Evolutionary conservation across 2,888 invertebrate species (phyloP).

Genomic region (Platycheirus rosarum): DNA sequence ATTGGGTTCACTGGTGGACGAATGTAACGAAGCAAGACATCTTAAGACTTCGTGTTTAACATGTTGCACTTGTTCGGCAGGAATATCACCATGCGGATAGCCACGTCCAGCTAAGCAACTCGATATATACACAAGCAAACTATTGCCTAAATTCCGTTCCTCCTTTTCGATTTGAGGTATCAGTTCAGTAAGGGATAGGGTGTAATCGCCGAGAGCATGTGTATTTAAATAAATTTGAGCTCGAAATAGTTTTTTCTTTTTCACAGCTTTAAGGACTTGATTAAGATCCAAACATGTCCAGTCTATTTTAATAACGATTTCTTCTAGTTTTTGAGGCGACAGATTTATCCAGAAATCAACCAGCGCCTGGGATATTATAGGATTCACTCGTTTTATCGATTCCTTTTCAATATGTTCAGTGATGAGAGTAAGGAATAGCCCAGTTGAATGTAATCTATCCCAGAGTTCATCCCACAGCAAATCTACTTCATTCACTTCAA

Average conservation of each 20-base stretch:
- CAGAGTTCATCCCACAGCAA: slow-evolving; percentile 86
- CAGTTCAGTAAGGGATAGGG: slow-evolving; percentile 88
- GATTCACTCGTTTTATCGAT: slow-evolving; percentile 85
- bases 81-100: slow-evolving; percentile 90
- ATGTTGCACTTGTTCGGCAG: slow-evolving; percentile 85
- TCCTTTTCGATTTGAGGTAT: slow-evolving; percentile 84
- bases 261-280: slow-evolving; percentile 84
- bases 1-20: slow-evolving; percentile 85
- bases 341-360: slow-evolving; percentile 87
- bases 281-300: slow-evolving; percentile 90
- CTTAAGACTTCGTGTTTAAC: slow-evolving; percentile 90
- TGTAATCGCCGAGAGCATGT: slow-evolving; percentile 89
- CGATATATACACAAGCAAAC: slow-evolving; percentile 92
- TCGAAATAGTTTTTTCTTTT: slow-evolving; percentile 80
- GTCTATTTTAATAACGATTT: slow-evolving; percentile 88
- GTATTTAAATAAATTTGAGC: slow-evolving; percentile 88
- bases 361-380: slow-evolving; percentile 88
- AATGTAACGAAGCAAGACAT: slow-evolving; percentile 88
- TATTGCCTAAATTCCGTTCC: slow-evolving; percentile 88
- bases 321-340: slow-evolving; percentile 86
- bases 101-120: slow-evolving; percentile 94
- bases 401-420: slow-evolving; percentile 88
- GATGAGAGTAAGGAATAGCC: slow-evolving; percentile 87
- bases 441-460: slow-evolving; percentile 84
- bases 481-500: slow-evolving; percentile 82